phyloP scores from a whole-genome alignment of 2,113 vertebrate genomes.

The Dendrocopos noguchii region DNA sequence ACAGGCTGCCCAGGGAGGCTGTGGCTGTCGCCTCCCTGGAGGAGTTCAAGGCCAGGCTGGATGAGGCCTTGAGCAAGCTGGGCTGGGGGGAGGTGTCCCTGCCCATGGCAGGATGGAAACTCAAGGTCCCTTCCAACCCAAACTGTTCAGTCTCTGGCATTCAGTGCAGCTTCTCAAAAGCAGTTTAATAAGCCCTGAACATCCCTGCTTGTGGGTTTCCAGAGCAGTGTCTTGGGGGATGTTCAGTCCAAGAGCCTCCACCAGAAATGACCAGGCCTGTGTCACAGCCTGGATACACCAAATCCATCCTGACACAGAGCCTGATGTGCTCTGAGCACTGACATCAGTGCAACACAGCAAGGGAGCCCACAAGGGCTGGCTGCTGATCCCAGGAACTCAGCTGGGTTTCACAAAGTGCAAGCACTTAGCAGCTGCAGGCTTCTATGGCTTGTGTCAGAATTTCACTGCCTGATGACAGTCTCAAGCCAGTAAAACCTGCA shows the following conservation, averaged over 20 bases:
- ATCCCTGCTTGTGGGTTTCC: neutral
- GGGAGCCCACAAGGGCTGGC: fast-evolving
- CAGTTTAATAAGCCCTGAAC: neutral
- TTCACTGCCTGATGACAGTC: fast-evolving
- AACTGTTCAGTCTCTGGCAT: neutral
- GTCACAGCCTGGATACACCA: neutral
- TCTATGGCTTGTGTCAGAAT: neutral
- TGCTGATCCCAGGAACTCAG: neutral
- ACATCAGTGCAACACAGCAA: fast-evolving
- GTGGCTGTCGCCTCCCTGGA: no score
- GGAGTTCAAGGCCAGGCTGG: no score
- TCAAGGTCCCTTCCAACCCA: no score
- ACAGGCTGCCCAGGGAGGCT: no score
- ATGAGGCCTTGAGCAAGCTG: no score
- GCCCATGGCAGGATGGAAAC: no score
- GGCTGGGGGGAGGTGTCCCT: no score
- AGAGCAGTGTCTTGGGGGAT: neutral
- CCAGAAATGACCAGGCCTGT: neutral
- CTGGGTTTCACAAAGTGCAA: fast-evolving
- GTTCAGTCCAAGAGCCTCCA: neutral
- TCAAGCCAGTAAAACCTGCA: neutral
- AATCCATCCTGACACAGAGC: neutral
- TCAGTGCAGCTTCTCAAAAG: neutral
- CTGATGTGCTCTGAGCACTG: neutral
- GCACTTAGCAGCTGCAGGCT: neutral